Evolutionary conservation across 2,888 invertebrate genomes (phyloP), one percentile per base, ranked within the genome.

Genomic region (Mantis religiosa): DNA sequence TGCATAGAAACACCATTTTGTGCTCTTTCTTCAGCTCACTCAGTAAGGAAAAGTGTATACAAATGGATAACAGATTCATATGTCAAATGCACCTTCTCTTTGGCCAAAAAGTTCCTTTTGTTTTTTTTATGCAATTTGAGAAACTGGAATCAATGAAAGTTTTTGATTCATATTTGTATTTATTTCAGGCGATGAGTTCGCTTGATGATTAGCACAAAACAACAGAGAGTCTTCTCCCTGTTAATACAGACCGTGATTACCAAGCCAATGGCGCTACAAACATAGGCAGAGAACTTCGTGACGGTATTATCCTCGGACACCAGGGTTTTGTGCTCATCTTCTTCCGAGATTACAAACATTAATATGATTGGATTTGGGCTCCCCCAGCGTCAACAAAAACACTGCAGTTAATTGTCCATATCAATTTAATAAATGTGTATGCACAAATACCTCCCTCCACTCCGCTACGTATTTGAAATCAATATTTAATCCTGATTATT

Each of bases 341-440:
- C 82, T 83, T 86, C 82, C 82, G 88, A 34, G 34, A 34, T 88
- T 47, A 82, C 34, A 41, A 71, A 87, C 89, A 84, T 84, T 83
- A 87, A 88, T 87, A 41, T 87, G 83, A 83, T 87, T 83, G 83
- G 82, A 87, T 82, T 89, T 47, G 83, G 27, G n/a, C 30, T 71
- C 34, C 87, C 34, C 88, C 30, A 41, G 86, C 85, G 82, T 89
- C 82, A 71, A 87, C 85, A 87, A 84, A 89, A 87, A 88, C 87
- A 82, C 87, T 82, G 87, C 85, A 88, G 87, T 88, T 89, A 90
- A 90, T 90, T 90, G 90, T 89, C 85, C 88, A 83, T 88, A 89
- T 89, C 90, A 90, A 90, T 90, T 90, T 90, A 89, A 89, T 90
- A 90, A 90, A 90, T 90, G 89, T 88, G 89, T 89, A 88, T 88